Conservation (phyloP, 2,888 invertebrate species). For the Lymantria monacha region DNA sequence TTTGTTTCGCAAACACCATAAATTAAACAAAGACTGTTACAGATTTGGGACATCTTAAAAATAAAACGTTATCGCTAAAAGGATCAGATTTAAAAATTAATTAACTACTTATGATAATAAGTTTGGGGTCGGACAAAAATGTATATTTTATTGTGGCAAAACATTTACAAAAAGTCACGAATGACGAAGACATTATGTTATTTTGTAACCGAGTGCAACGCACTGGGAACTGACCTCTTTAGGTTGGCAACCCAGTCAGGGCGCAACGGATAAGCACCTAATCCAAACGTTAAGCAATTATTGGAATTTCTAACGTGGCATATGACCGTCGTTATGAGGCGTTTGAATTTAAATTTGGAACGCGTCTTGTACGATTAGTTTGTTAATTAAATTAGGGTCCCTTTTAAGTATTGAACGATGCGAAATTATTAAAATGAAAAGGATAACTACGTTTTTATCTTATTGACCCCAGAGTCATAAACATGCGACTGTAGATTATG, state of each 20-base stretch:
- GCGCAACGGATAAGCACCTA: slow-evolving; percentile 45
- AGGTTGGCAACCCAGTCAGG: slow-evolving; percentile 60
- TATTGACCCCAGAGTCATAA: too few species aligned
- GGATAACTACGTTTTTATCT: not conserved
- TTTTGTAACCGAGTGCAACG: slow-evolving; percentile 74
- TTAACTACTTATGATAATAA: slow-evolving; percentile 71
- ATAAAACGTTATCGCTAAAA: slow-evolving; percentile 52
- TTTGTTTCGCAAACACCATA: slow-evolving; percentile 50
- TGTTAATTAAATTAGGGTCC: slow-evolving; percentile 43
- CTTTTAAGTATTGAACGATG: slow-evolving; percentile 26
- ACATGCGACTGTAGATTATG: too few species aligned
- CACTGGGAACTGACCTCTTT: slow-evolving; percentile 63
- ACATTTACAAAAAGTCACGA: slow-evolving; percentile 58
- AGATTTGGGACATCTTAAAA: slow-evolving; percentile 49
- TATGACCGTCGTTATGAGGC: slow-evolving; percentile 45
- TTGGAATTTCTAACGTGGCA: slow-evolving; percentile 55
- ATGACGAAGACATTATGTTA: slow-evolving; percentile 67
- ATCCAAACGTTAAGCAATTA: slow-evolving; percentile 66
- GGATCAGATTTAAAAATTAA: slow-evolving; percentile 66
- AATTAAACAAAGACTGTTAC: slow-evolving; percentile 47
- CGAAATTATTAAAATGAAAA: slow-evolving; percentile 16
- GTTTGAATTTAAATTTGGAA: slow-evolving; percentile 49
- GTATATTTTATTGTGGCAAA: slow-evolving; percentile 66
- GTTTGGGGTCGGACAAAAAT: slow-evolving; percentile 56
- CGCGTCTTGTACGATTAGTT: slow-evolving; percentile 40